Evolutionary conservation across 2,888 invertebrate species (phyloP).

Genomic region (Lingula anatina): DNA sequence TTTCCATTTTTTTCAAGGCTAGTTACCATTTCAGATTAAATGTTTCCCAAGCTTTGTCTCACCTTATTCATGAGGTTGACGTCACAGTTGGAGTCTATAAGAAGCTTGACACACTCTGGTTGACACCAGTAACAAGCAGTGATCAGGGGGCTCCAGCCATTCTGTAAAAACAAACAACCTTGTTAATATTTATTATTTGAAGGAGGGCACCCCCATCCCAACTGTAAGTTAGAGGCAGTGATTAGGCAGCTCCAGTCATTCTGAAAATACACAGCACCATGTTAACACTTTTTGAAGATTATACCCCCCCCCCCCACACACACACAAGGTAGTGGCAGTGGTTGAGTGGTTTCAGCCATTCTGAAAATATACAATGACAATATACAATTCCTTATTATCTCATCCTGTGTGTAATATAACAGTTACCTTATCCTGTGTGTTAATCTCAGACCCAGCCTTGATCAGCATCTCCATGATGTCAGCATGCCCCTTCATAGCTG

Average conservation of each 20-base stretch:
- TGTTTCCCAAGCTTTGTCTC: too few relatives aligned
- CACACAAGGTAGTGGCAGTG: background rate
- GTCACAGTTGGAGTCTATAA: constrained; percentile 40
- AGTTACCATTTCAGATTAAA: too few relatives aligned
- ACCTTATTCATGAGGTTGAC: constrained; percentile 46
- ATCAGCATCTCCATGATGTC: constrained; percentile 45
- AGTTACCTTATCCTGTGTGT: constrained; percentile 48
- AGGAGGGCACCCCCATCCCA: too few relatives aligned
- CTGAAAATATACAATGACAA: too few relatives aligned
- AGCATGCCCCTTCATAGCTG: constrained; percentile 50
- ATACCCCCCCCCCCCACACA: background rate
- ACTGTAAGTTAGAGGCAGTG: too few relatives aligned
- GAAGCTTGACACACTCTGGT: constrained; percentile 31
- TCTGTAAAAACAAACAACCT: constrained; percentile 22
- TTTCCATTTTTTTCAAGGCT: too few relatives aligned
- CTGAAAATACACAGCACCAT: too few relatives aligned
- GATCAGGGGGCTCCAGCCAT: constrained; percentile 51
- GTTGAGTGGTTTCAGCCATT: too few relatives aligned
- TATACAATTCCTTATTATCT: too few relatives aligned
- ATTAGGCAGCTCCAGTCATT: too few relatives aligned
- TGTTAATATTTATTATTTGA: too few relatives aligned
- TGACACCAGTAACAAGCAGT: constrained; percentile 52
- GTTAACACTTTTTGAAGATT: background rate
- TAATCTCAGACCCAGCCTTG: constrained; percentile 41
- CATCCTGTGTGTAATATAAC: too few relatives aligned